These are phyloP conservation scores for Latrodectus elegans DNA, from an alignment of 2,888 invertebrate species.

Conservation along the genomic window DNA sequence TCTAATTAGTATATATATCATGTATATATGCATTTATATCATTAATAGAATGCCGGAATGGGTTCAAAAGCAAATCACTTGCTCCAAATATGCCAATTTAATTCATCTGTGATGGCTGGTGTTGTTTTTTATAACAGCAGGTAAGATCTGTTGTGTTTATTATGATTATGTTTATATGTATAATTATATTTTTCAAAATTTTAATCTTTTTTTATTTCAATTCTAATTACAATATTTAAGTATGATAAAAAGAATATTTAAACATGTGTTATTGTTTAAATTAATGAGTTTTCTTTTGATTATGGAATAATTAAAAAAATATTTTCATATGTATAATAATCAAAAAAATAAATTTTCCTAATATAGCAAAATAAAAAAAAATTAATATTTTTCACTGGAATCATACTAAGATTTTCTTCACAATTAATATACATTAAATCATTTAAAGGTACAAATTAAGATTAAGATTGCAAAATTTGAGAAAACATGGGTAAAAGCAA, in stretches of 20 bases:
- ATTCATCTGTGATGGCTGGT: conserved; percentile 87
- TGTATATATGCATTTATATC: no score
- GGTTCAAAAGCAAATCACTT: conserved; percentile 85
- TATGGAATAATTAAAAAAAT: no score
- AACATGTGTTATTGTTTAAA: background rate
- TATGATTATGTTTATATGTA: background rate
- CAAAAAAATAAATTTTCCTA: no score
- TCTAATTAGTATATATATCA: no score
- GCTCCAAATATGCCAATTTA: conserved; percentile 87
- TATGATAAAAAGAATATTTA: background rate
- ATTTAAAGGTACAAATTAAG: no score
- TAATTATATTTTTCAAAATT: background rate
- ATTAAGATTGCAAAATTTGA: no score
- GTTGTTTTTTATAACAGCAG: conserved; percentile 85
- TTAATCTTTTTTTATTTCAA: background rate
- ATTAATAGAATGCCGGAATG: conserved; percentile 17
- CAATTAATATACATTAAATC: no score
- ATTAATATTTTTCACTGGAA: no score
- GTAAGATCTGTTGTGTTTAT: background rate
- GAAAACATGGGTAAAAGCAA: no score
- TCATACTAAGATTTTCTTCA: no score
- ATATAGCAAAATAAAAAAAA: no score
- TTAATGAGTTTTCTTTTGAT: background rate
- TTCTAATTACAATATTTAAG: background rate
- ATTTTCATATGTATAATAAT: no score